These are phyloP conservation scores for Scleropages formosus DNA, from an alignment of 2,797 vertebrate genomes.

Conservation along the genomic window DNA sequence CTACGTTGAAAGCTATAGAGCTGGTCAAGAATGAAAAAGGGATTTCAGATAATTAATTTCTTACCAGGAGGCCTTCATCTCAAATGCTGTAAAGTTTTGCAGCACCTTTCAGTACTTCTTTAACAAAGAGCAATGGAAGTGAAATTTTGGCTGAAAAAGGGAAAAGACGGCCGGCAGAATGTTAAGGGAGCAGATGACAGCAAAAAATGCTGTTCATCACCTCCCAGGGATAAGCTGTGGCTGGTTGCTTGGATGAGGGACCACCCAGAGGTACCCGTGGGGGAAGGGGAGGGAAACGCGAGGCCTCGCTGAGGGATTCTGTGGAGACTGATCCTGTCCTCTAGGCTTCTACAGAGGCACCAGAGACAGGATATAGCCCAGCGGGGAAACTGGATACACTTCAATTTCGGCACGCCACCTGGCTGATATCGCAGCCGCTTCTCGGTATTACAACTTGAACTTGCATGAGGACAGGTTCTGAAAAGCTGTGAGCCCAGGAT, in stretches of 20 bases:
- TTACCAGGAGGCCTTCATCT: conserved; percentile 3
- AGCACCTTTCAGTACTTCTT: background rate
- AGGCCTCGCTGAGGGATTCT: background rate
- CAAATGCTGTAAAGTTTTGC: background rate
- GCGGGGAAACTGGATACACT: conserved; percentile 5
- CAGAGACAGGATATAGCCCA: background rate
- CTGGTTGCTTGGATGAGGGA: background rate
- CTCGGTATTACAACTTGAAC: background rate
- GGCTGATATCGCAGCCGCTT: background rate
- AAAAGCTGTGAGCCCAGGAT: background rate
- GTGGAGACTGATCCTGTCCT: background rate
- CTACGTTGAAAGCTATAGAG: background rate
- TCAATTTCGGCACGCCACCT: background rate
- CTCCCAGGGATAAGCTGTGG: conserved; percentile 2
- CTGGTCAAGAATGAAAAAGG: background rate
- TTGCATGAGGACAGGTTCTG: background rate
- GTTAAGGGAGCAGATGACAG: background rate
- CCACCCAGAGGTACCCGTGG: background rate
- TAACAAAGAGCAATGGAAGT: background rate
- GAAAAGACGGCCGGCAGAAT: background rate
- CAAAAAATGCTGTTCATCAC: background rate
- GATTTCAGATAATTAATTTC: background rate
- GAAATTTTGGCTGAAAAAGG: background rate
- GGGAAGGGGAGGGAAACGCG: background rate
- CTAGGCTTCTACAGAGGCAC: conserved; percentile 1